Evolutionary conservation across 2,888 invertebrate genomes (phyloP).

Genomic region (Neoaliturus tenellus): DNA sequence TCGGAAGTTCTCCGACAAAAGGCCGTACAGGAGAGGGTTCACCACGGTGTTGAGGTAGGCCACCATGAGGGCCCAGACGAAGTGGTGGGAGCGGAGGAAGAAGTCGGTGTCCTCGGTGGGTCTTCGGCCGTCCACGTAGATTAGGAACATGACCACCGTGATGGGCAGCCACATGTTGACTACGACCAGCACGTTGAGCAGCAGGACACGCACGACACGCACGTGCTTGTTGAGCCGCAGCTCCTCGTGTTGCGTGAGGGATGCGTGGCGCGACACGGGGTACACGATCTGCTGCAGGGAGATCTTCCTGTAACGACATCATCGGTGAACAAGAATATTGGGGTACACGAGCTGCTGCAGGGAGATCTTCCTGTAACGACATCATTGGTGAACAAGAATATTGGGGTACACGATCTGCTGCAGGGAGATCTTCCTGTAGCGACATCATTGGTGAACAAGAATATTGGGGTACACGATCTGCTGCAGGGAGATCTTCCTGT

Average conservation of each 20-base stretch:
- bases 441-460: no score
- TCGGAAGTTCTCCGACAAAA: constrained; percentile 76
- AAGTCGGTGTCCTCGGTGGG: constrained; percentile 73
- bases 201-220: constrained; percentile 74
- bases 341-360: no score
- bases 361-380: no score
- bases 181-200: constrained; percentile 75
- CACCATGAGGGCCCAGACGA: constrained; percentile 74
- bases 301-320: constrained; percentile 50
- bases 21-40: constrained; percentile 76
- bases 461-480: no score
- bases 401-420: constrained; percentile 54
- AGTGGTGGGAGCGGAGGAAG: constrained; percentile 75
- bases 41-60: constrained; percentile 76
- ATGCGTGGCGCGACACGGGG: not conserved
- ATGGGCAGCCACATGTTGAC: constrained; percentile 78
- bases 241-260: constrained; percentile 62
- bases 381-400: no score
- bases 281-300: constrained; percentile 56
- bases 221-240: constrained; percentile 74
- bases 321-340: no score
- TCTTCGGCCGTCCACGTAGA: constrained; percentile 75
- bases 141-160: constrained; percentile 74
- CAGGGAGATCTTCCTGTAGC: constrained; percentile 59
- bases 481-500: no score